Percentiles rank a stretch among this genome's conserved stretches.
Conservation (phyloP, 1,140 invertebrate species). For the Meloidogyne floridensis region DNA sequence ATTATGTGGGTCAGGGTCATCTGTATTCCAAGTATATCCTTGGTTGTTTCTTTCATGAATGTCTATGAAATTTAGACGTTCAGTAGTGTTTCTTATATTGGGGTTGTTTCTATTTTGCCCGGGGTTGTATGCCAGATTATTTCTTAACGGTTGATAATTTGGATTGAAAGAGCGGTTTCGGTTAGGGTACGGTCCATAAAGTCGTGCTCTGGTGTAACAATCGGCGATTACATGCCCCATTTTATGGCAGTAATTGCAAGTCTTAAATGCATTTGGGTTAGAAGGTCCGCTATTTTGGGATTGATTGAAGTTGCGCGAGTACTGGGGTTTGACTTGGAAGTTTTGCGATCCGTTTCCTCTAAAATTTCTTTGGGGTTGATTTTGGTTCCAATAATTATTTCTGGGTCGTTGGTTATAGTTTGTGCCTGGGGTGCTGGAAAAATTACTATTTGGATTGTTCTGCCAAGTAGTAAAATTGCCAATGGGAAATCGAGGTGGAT, state of each 20-base stretch:
- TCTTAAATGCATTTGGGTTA: no score
- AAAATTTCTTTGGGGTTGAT: not conserved
- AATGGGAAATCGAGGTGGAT: not conserved
- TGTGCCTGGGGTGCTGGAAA: not conserved
- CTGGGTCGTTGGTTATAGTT: not conserved
- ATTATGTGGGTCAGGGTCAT: no score
- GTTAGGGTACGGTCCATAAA: not conserved
- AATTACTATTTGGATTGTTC: not conserved
- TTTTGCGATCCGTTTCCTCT: not conserved
- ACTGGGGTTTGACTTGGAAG: not conserved
- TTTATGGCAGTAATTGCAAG: constrained; percentile 6
- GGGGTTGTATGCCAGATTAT: not conserved
- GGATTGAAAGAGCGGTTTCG: not conserved
- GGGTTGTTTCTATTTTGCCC: not conserved
- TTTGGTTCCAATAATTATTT: not conserved
- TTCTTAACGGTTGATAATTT: not conserved
- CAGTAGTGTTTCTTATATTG: no score
- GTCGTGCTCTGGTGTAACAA: not conserved
- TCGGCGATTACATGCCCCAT: not conserved
- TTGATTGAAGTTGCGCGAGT: no score
- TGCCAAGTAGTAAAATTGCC: constrained; percentile 5
- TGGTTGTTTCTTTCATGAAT: not conserved
- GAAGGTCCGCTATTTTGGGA: no score
- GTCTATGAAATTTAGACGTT: not conserved
- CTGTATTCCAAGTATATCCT: no score